Evolutionary conservation across 2,888 invertebrate species (phyloP).

Genomic region (Volucella inflata): DNA sequence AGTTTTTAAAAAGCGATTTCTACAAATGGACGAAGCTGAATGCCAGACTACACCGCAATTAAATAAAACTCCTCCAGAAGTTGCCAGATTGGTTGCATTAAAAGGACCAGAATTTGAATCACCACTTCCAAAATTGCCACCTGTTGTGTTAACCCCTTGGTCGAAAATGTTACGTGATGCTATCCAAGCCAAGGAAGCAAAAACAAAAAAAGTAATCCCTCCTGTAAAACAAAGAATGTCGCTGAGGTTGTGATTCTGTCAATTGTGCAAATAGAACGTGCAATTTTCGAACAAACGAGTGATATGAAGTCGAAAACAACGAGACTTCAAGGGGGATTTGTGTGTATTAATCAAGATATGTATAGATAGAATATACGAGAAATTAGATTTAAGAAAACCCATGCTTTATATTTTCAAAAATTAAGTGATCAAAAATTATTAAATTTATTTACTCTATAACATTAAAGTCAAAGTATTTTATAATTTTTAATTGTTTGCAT

Average conservation of each 20-base stretch:
- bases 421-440: constrained; percentile 17
- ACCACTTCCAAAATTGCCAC: constrained; percentile 54
- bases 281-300: constrained; percentile 13
- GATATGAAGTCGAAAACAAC: constrained; percentile 15
- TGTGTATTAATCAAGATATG: background rate
- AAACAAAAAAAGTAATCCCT: constrained; percentile 35
- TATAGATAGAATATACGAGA: too few relatives aligned
- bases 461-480: background rate
- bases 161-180: constrained; percentile 65
- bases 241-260: constrained; percentile 39
- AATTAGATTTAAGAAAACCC: constrained; percentile 2
- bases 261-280: background rate
- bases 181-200: constrained; percentile 44
- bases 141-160: constrained; percentile 65
- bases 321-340: background rate
- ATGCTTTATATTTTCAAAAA: constrained; percentile 33
- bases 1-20: constrained; percentile 27
- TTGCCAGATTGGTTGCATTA: constrained; percentile 21
- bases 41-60: background rate
- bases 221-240: constrained; percentile 49
- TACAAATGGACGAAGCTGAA: constrained; percentile 18
- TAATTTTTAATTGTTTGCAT: background rate
- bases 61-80: constrained; percentile 46
- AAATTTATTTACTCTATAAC: constrained; percentile 48
- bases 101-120: background rate